Evolutionary conservation across 2,797 vertebrate genomes (phyloP).

Genomic region (Myotis pilosus): DNA sequence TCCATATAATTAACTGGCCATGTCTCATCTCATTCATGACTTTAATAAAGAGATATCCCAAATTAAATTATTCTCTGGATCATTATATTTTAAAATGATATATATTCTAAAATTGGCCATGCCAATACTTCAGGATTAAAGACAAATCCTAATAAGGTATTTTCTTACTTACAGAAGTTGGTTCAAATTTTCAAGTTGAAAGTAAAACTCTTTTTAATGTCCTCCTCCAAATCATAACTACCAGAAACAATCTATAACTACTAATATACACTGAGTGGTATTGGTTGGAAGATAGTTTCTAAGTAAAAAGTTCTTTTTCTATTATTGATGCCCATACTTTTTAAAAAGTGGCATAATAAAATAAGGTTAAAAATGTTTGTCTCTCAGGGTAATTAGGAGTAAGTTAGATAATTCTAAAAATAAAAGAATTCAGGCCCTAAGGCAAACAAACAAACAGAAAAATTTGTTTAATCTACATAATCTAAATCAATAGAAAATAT

Average conservation of each 20-base stretch:
- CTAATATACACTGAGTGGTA: not conserved
- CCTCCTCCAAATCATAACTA: not conserved
- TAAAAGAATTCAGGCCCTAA: not conserved
- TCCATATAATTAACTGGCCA: not conserved
- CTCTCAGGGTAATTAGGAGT: not conserved
- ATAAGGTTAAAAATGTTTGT: not conserved
- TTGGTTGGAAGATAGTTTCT: not conserved
- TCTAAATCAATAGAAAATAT: conserved; percentile 30
- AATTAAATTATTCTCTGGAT: conserved; percentile 5
- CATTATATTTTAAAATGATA: conserved; percentile 30
- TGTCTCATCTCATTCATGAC: not conserved
- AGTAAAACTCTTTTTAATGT: not conserved
- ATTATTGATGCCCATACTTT: not conserved
- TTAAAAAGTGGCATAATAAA: not conserved
- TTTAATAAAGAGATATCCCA: conserved; percentile 19
- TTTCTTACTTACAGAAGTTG: not conserved
- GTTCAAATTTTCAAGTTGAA: conserved; percentile 3
- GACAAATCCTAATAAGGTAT: not conserved
- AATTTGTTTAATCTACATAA: conserved; percentile 4
- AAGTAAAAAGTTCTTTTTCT: not conserved
- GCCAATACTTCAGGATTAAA: conserved; percentile 14
- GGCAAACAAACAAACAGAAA: not conserved
- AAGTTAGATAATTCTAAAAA: conserved; percentile 36
- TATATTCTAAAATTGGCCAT: not conserved
- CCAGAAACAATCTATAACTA: not conserved